A percentile compares a stretch with the other conserved stretches of the same genome.
Conservation (phyloP, 1,140 invertebrate species). For the honey bee (Apis mellifera) region Amel_HAv3.1 CM009937.2:12321501-12322000, state of each 20-base stretch:
- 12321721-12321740: constrained; percentile 86
- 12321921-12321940: constrained; percentile 1
- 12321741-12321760: constrained; percentile 80
- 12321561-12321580: constrained; percentile 85
- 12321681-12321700: constrained; percentile 83
- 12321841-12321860: not conserved
- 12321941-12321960: constrained; percentile 12
- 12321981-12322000: not conserved
- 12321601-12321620: constrained; percentile 80
- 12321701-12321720: constrained; percentile 85
- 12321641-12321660: not conserved
- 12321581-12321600: constrained; percentile 84
- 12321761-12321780: constrained; percentile 70
- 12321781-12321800: constrained; percentile 61
- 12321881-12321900: not conserved
- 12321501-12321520: constrained; percentile 12
- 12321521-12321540: constrained; percentile 71
- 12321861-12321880: not conserved
- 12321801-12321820: constrained; percentile 65
- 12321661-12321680: constrained; percentile 60
- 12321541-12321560: constrained; percentile 84
- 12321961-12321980: constrained; percentile 4
- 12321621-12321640: constrained; percentile 68
- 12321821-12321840: not conserved
- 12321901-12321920: not conserved